Percentiles rank a stretch among this genome's conserved stretches.
Conservation (phyloP, 2,113 vertebrate species). For the Prionailurus viverrinus region DNA sequence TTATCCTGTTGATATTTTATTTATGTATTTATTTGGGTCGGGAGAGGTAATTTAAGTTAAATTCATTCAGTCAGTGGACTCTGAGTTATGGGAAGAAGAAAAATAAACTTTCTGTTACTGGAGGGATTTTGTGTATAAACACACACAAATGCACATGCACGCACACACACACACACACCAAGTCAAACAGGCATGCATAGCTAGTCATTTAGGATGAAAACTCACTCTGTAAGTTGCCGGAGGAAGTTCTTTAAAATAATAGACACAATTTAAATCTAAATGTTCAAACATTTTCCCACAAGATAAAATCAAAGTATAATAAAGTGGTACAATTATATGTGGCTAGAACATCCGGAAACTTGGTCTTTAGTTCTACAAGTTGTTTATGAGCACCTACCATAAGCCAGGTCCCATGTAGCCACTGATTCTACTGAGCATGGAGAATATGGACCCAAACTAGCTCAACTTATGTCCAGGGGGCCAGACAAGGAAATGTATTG, state of each 20-base stretch:
- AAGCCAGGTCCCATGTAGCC: not conserved
- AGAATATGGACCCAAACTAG: not conserved
- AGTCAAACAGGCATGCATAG: not conserved
- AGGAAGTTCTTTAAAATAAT: slow-evolving; percentile 58
- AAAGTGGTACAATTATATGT: not conserved
- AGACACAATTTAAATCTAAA: slow-evolving; percentile 50
- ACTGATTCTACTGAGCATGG: not conserved
- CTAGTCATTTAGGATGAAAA: not conserved
- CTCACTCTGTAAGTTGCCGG: not conserved
- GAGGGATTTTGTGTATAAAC: not conserved
- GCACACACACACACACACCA: not conserved
- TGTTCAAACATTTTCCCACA: slow-evolving; percentile 50
- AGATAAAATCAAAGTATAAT: slow-evolving; percentile 49
- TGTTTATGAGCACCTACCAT: not conserved
- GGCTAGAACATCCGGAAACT: not conserved
- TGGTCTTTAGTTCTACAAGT: not conserved
- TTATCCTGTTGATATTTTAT: slow-evolving; percentile 52
- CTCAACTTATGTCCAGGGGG: not conserved
- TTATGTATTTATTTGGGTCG: slow-evolving; percentile 54
- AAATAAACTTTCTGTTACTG: slow-evolving; percentile 66
- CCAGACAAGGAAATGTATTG: not conserved
- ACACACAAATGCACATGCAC: not conserved
- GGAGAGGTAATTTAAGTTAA: slow-evolving; percentile 65
- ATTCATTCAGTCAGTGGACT: slow-evolving; percentile 18
- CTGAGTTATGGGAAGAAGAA: slow-evolving; percentile 64